Evolutionary conservation across 2,888 invertebrate species (phyloP).

Genomic region (Phymatocera aterrima): DNA sequence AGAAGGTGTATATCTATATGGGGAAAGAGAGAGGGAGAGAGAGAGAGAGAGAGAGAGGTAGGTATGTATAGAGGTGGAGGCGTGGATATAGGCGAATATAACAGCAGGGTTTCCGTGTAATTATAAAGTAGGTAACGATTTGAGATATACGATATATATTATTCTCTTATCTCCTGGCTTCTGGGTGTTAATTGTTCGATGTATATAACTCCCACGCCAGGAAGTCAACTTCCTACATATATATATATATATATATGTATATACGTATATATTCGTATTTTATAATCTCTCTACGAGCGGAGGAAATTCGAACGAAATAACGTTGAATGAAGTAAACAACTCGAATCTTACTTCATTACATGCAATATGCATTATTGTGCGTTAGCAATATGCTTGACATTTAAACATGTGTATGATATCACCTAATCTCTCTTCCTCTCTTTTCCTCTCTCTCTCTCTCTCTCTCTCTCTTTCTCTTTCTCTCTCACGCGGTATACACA

Average conservation of each 20-base stretch:
- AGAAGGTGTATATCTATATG: no score
- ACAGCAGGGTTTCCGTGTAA: not conserved
- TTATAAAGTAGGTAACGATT: constrained; percentile 19
- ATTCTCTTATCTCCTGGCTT: constrained; percentile 30
- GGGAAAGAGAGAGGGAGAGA: no score
- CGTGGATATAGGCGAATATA: not conserved
- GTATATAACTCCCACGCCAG: constrained; percentile 60
- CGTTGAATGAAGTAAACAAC: constrained; percentile 35
- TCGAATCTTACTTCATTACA: not conserved
- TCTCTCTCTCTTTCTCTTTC: no score
- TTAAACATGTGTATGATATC: no score
- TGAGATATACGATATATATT: not conserved
- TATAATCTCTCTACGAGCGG: not conserved
- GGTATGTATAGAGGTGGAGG: no score
- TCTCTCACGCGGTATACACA: no score
- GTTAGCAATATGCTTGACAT: no score
- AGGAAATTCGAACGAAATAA: constrained; percentile 11
- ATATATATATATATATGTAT: no score
- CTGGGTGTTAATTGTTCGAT: constrained; percentile 63
- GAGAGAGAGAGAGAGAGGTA: not conserved
- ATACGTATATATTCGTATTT: no score
- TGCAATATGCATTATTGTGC: no score
- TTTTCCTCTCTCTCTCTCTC: no score
- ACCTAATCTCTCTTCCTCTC: no score
- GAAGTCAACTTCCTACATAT: constrained; percentile 68